Evolutionary conservation across 1,140 invertebrate genomes (phyloP), one percentile per base, ranked within the genome.

Genomic region (Araneus ventricosus): DNA sequence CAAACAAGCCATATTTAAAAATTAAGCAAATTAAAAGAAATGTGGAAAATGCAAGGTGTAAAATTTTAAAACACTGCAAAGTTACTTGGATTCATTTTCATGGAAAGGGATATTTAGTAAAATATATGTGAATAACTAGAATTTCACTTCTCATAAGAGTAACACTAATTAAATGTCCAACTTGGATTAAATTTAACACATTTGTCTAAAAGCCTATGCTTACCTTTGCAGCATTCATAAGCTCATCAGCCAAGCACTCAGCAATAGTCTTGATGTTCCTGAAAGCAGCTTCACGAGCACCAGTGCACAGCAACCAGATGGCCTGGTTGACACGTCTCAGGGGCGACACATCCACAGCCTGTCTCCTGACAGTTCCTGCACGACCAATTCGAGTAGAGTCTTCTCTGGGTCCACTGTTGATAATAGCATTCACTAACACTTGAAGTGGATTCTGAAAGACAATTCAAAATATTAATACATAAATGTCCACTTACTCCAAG

Each of bases 211-310:
- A 84, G 45, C 10, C 45, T 17, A 52, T 86, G 41, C 94, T 94
- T 95, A 97, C 97, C 97, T 99, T 99, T 59, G 99, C 99, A 94
- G 99, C 99, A 95, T 99, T 99, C 95, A 99, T 99, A 34, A 99
- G 97, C 96, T 99, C 99, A 97, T 99, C 99, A 96, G 99, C 99
- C 95, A 99, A 96, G 96, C 99, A 99, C 96, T 99, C 99, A 93
- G 99, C 99, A 95, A 99, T 99, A 59, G 99, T 99, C 96, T 99
- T 99, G 95, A 99, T 99, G 96, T 99, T 99, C 95, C 99, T 97
- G 97, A 99, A 99, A 37, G 99, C 98, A 94, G 99, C 99, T 96
- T 99, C 99, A 94, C 99, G 97, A 80, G 99, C 99, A 95, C 99
- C 99, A 93, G 99, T 99, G 96, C 99, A 99, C 94, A 99, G 95